phyloP scores from a whole-genome alignment of 2,113 vertebrate genomes.

The Callionymus lyra region DNA sequence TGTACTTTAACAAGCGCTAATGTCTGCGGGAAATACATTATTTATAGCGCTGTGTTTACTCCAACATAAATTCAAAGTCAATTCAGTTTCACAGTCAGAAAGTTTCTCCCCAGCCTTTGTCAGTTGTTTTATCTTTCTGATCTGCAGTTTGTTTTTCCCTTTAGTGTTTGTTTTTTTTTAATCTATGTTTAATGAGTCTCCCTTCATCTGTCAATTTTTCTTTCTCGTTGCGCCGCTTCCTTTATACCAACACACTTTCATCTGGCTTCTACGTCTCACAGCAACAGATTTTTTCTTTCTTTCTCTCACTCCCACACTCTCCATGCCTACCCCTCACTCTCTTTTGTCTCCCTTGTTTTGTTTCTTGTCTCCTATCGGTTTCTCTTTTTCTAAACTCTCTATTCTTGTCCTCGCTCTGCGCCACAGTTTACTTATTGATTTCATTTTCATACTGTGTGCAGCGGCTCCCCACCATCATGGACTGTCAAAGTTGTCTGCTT shows the following conservation, averaged over 20 bases:
- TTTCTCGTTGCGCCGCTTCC: conserved; percentile 22
- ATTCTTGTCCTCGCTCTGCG: conserved; percentile 9
- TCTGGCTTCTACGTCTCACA: conserved; percentile 19
- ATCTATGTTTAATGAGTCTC: conserved; percentile 32
- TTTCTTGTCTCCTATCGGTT: conserved; percentile 15
- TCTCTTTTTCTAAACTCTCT: conserved; percentile 9
- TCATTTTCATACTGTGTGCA: conserved; percentile 50
- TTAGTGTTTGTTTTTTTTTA: conserved; percentile 4
- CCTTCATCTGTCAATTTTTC: conserved; percentile 32
- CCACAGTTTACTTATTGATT: conserved; percentile 46
- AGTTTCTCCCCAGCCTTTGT: conserved; percentile 4
- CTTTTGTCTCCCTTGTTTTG: conserved; percentile 29
- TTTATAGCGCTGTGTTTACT: too few relatives aligned
- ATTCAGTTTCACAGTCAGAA: background rate
- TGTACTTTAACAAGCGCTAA: too few relatives aligned
- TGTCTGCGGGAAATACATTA: too few relatives aligned
- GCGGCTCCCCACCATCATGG: conserved; percentile 36
- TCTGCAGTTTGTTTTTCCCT: conserved; percentile 19
- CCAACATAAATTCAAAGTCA: background rate
- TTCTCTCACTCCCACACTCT: background rate
- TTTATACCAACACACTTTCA: conserved; percentile 37
- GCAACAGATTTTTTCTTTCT: background rate
- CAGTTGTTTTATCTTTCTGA: conserved; percentile 13
- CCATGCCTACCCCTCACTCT: conserved; percentile 8
- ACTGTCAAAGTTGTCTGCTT: conserved; percentile 41